A percentile compares a stretch with the other conserved stretches of the same genome.
These are phyloP conservation scores for Rhinogobio ventralis DNA, from an alignment of 2,797 vertebrate species.

Conservation along the genomic window DNA sequence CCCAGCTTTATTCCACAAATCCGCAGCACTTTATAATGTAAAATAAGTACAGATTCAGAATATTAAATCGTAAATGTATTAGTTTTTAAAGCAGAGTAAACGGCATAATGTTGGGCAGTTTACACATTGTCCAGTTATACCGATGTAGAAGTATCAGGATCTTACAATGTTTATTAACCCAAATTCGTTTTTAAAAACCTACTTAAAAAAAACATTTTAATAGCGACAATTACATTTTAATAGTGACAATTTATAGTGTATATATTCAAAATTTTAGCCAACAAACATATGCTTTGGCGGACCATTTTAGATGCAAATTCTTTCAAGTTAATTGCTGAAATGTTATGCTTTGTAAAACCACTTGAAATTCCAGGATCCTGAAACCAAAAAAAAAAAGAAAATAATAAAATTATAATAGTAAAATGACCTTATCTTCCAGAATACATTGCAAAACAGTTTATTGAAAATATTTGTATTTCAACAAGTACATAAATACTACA, in stretches of 20 bases:
- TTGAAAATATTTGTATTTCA: constrained; percentile 54
- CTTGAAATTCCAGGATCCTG: neutral
- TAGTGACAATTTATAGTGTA: neutral
- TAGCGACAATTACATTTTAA: neutral
- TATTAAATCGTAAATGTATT: neutral
- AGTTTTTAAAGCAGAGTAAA: constrained; percentile 1
- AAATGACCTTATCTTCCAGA: neutral
- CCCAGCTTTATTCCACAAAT: neutral
- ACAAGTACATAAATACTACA: constrained; percentile 63
- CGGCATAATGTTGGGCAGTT: neutral
- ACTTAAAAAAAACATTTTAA: neutral
- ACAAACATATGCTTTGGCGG: neutral
- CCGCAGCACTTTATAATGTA: neutral
- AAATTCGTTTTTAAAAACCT: neutral
- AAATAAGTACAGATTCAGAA: constrained; percentile 23
- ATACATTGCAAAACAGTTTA: constrained; percentile 51
- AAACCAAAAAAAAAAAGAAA: no score
- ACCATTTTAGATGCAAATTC: neutral
- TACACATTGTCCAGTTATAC: neutral
- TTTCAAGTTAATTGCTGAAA: neutral
- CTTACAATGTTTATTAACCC: neutral
- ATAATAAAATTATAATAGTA: neutral
- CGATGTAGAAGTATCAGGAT: neutral
- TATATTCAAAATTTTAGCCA: neutral
- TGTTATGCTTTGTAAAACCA: neutral